These are phyloP conservation scores for Drosophila sechellia DNA, from an alignment of 1,140 invertebrate genomes.

Conservation along the genomic window DNA sequence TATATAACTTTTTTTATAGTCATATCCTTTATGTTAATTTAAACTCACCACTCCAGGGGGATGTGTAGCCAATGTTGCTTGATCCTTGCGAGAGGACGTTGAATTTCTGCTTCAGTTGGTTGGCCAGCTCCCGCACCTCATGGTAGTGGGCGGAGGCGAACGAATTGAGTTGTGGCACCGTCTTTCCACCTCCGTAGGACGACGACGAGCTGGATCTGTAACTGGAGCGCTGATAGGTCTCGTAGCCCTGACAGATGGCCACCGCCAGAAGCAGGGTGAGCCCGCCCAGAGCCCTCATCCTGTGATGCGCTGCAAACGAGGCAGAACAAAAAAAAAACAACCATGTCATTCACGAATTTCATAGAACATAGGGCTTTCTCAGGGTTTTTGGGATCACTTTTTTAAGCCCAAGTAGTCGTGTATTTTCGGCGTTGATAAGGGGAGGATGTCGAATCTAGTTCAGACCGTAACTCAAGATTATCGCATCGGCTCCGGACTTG, in stretches of 20 bases:
- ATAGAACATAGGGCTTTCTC: conserved; percentile 16
- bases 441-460: conserved; percentile 62
- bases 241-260: conserved; percentile 44
- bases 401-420: conserved; percentile 12
- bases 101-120: conserved; percentile 66
- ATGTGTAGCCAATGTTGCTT: conserved; percentile 17
- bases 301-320: conserved; percentile 27
- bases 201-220: conserved; percentile 55
- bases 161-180: conserved; percentile 35
- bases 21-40: not conserved
- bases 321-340: conserved; percentile 42
- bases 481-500: conserved; percentile 40
- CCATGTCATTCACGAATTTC: conserved; percentile 57
- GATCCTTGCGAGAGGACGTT: conserved; percentile 64
- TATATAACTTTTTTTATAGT: not conserved
- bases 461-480: conserved; percentile 53
- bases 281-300: conserved; percentile 57
- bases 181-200: conserved; percentile 32
- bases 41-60: conserved; percentile 67
- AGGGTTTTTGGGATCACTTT: conserved; percentile 17
- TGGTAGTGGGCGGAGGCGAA: conserved; percentile 64
- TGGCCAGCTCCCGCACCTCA: conserved; percentile 71
- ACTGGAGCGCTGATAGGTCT: conserved; percentile 38
- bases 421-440: conserved; percentile 52
- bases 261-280: conserved; percentile 57